Evolutionary conservation across 2,888 invertebrate species (phyloP).

Genomic region (Ceraclea dissimilis): DNA sequence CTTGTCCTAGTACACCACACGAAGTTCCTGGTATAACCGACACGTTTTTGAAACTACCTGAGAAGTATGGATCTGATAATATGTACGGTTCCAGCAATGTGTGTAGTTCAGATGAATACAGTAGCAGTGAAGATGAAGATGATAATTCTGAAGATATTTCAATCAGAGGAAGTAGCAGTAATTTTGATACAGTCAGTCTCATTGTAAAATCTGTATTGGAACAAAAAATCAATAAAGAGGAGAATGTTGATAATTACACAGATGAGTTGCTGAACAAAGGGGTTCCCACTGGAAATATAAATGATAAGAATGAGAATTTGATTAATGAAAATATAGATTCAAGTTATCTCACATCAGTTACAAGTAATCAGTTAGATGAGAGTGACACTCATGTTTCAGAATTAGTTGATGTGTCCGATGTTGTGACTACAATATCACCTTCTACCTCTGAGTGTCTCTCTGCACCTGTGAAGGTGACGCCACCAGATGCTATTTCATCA

Average conservation of each 20-base stretch:
- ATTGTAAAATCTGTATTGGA: constrained; percentile 49
- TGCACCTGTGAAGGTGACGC: background rate
- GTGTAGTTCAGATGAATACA: constrained; percentile 41
- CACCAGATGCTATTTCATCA: background rate
- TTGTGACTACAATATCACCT: background rate
- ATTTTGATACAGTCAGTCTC: constrained; percentile 50
- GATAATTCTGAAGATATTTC: constrained; percentile 41
- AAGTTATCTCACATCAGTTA: background rate
- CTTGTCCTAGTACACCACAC: constrained; percentile 41
- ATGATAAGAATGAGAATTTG: background rate
- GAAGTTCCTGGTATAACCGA: constrained; percentile 34
- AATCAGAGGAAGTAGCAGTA: constrained; percentile 33
- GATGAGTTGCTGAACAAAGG: background rate
- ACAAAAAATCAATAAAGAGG: constrained; percentile 31
- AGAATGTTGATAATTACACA: background rate
- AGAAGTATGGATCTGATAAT: constrained; percentile 18
- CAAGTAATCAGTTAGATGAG: background rate
- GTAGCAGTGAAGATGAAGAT: constrained; percentile 41
- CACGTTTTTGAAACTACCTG: constrained; percentile 39
- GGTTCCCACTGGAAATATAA: background rate
- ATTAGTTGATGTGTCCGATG: background rate
- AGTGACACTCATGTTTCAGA: background rate
- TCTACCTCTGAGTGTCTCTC: background rate
- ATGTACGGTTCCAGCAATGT: constrained; percentile 32
- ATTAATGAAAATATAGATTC: background rate